Evolutionary conservation across 2,113 vertebrate genomes (phyloP), one percentile per base, ranked within the genome.

Genomic region (Caranx melampygus): DNA sequence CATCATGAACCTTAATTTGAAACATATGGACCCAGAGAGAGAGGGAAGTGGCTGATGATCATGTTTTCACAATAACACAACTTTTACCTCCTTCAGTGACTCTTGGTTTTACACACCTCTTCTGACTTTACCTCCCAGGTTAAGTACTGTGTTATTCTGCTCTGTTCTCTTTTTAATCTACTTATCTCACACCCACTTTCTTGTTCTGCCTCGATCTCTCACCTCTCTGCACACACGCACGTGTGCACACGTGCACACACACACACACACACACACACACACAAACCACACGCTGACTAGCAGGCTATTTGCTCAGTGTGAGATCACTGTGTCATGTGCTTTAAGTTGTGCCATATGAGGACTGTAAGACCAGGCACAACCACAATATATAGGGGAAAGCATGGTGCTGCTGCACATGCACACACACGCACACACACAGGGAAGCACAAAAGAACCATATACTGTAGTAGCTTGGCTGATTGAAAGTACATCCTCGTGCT

Each of bases 301-400:
- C 65, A 44, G 69, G 81, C 87, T 47, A 59, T 81, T 75, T 10
- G 15, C 87, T 87, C 75, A 83, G 81, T 73, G 88, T 91, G 89
- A 92, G 84, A 80, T 92, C 81, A 90, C 65, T 79, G 73, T 79
- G 82, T 88, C 91, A 76, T 88, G 87, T 60, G 82, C 74, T 83
- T 83, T 88, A 86, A 91, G 84, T 87, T 14, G 68, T 79, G 90
- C 92, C 91, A 91, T 86, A 91, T 93, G 90, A 83, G 64, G 86
- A 86, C 68, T 67, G 84, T 72, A 79, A 86, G 74, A 85, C 79
- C 81, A 81, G 51, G 75, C 76, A 74, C 68, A 73, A 88, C 91
- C 87, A 83, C 84, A 89, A 52, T 88, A 79, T 80, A 75, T 57
- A 58, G 60, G 62, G 21, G 52, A 71, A 71, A 33, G 77, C 66